Evolutionary conservation across 2,113 vertebrate species (phyloP).

Genomic region (Catagonus wagneri): DNA sequence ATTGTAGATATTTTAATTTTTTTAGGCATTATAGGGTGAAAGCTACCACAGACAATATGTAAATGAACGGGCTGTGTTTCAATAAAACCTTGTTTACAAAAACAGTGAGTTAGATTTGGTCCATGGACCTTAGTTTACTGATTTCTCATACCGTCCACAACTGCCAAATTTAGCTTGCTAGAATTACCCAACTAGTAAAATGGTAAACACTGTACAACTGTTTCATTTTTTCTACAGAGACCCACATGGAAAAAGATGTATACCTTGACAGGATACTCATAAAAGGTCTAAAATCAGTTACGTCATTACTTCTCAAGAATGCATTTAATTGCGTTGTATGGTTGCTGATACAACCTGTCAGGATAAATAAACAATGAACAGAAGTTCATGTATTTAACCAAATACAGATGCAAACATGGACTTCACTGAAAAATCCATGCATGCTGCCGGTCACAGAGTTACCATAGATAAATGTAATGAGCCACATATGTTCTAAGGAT

Average conservation of each 20-base stretch:
- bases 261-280: background rate
- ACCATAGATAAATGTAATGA: background rate
- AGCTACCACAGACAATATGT: background rate
- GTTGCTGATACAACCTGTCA: slow-evolving; percentile 42
- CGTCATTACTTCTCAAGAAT: slow-evolving; percentile 4
- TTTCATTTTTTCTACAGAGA: background rate
- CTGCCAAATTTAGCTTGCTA: background rate
- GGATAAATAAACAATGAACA: slow-evolving; percentile 57
- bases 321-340: slow-evolving; percentile 55
- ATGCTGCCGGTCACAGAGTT: slow-evolving; percentile 20
- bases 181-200: background rate
- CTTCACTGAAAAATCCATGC: background rate
- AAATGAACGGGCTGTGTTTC: background rate
- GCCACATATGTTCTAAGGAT: background rate
- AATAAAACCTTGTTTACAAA: background rate
- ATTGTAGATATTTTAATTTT: background rate
- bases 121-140: background rate
- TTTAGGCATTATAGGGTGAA: background rate
- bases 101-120: background rate
- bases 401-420: background rate
- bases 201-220: background rate
- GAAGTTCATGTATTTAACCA: slow-evolving; percentile 53
- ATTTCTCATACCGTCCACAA: background rate
- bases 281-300: slow-evolving; percentile 7
- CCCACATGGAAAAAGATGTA: background rate